phyloP scores from a whole-genome alignment of 1,140 invertebrate species.

The Akabosia matsudoensis region DNA sequence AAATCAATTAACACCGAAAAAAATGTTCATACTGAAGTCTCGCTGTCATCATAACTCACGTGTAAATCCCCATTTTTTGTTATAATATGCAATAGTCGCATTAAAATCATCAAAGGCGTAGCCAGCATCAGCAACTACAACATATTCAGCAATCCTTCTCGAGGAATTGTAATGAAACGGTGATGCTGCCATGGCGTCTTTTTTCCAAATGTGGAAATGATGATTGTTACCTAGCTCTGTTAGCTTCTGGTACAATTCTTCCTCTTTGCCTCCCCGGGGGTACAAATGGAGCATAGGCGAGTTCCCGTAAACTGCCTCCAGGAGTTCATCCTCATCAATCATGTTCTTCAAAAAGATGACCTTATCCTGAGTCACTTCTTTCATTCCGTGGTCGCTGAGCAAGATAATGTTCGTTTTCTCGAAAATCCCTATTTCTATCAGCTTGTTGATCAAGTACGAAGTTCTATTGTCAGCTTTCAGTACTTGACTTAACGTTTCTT shows the following conservation, averaged over 20 bases:
- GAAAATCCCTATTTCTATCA: slow-evolving; percentile 54
- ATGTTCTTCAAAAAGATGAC: slow-evolving; percentile 61
- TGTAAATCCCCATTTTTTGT: slow-evolving; percentile 54
- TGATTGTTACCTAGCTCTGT: slow-evolving; percentile 50
- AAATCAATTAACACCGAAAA: not conserved
- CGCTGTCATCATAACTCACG: slow-evolving; percentile 46
- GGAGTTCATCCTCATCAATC: slow-evolving; percentile 55
- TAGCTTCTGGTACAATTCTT: slow-evolving; percentile 57
- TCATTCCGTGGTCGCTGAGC: slow-evolving; percentile 72
- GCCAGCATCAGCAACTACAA: slow-evolving; percentile 57
- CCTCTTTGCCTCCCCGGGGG: slow-evolving; percentile 57
- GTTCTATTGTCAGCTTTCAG: slow-evolving; percentile 59
- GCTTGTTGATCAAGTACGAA: slow-evolving; percentile 57
- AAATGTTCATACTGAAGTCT: not conserved
- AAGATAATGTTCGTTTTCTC: slow-evolving; percentile 64
- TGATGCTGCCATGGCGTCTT: slow-evolving; percentile 58
- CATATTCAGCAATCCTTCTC: slow-evolving; percentile 57
- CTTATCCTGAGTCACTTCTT: slow-evolving; percentile 54
- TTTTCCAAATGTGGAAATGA: slow-evolving; percentile 59
- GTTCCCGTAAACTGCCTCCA: slow-evolving; percentile 48
- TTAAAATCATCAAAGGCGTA: slow-evolving; percentile 59
- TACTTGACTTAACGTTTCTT: slow-evolving; percentile 55
- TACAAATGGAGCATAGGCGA: slow-evolving; percentile 57
- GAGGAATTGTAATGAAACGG: slow-evolving; percentile 59
- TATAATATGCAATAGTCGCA: slow-evolving; percentile 52